Evolutionary conservation across 1,140 invertebrate species (phyloP).

Genomic region (Ostrea edulis): DNA sequence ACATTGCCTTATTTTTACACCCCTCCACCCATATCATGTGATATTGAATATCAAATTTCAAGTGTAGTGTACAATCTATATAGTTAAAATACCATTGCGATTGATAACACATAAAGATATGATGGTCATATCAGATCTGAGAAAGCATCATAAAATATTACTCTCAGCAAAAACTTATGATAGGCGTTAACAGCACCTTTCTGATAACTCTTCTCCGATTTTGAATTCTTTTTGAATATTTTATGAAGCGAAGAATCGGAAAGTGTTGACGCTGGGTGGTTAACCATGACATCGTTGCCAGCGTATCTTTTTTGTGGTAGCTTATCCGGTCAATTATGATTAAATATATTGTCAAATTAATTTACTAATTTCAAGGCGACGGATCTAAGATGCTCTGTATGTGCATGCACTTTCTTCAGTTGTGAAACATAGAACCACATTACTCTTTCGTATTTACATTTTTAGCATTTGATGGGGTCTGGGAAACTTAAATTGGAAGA

Average conservation of each 20-base stretch:
- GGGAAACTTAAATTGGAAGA: too few relatives aligned
- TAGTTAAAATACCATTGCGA: neutral
- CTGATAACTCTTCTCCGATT: conserved; percentile 13
- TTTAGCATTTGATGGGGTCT: too few relatives aligned
- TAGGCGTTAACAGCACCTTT: conserved; percentile 9
- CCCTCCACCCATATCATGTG: too few relatives aligned
- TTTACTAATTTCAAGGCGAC: too few relatives aligned
- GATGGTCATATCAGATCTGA: neutral
- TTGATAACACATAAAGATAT: neutral
- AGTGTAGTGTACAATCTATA: neutral
- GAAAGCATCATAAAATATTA: neutral
- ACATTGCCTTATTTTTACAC: too few relatives aligned
- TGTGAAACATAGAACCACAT: too few relatives aligned
- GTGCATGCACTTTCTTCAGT: too few relatives aligned
- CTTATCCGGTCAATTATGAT: neutral
- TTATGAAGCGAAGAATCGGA: neutral
- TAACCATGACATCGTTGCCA: conserved; percentile 5
- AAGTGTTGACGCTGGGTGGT: neutral
- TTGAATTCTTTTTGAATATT: neutral
- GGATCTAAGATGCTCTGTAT: too few relatives aligned
- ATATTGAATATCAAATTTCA: neutral
- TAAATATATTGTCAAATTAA: too few relatives aligned
- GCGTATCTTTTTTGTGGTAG: neutral
- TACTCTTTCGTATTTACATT: too few relatives aligned
- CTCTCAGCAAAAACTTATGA: neutral